Evolutionary conservation across 2,888 invertebrate species (phyloP).

Genomic region (Rhamnusium bicolor): DNA sequence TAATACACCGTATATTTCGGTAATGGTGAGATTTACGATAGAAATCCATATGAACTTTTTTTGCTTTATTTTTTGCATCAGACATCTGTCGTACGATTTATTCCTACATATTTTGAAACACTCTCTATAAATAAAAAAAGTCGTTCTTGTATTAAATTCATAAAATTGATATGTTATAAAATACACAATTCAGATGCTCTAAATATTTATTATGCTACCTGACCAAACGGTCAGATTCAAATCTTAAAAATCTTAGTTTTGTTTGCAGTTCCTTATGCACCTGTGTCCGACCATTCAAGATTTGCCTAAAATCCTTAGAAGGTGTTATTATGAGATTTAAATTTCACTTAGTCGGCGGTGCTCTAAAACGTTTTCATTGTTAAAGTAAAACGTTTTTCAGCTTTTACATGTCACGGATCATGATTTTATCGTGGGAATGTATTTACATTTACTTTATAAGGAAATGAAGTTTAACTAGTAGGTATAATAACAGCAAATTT

Average conservation of each 20-base stretch:
- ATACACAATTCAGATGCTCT: background rate
- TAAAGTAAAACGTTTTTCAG: conserved; percentile 45
- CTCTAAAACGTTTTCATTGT: conserved; percentile 57
- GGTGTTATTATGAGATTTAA: conserved; percentile 62
- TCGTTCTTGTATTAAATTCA: too few relatives aligned
- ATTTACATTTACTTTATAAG: conserved; percentile 10
- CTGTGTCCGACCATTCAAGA: background rate
- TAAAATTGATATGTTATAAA: too few relatives aligned
- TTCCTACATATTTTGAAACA: too few relatives aligned
- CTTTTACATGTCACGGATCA: conserved; percentile 44
- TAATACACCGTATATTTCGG: too few relatives aligned
- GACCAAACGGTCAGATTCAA: background rate
- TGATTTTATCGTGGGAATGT: conserved; percentile 50
- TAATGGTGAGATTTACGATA: too few relatives aligned
- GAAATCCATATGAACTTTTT: too few relatives aligned
- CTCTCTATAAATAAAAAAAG: too few relatives aligned
- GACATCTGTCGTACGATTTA: too few relatives aligned
- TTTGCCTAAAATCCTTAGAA: conserved; percentile 29
- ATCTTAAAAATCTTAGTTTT: conserved; percentile 11
- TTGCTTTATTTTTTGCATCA: too few relatives aligned
- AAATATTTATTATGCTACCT: background rate
- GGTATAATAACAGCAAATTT: conserved; percentile 36
- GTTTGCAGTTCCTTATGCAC: background rate
- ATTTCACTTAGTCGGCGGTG: conserved; percentile 59
- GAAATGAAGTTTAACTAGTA: conserved; percentile 2